Evolutionary conservation across 2,797 vertebrate genomes (phyloP), one percentile per base, ranked within the genome.

Genomic region (Hyperoplus lanceolatus): DNA sequence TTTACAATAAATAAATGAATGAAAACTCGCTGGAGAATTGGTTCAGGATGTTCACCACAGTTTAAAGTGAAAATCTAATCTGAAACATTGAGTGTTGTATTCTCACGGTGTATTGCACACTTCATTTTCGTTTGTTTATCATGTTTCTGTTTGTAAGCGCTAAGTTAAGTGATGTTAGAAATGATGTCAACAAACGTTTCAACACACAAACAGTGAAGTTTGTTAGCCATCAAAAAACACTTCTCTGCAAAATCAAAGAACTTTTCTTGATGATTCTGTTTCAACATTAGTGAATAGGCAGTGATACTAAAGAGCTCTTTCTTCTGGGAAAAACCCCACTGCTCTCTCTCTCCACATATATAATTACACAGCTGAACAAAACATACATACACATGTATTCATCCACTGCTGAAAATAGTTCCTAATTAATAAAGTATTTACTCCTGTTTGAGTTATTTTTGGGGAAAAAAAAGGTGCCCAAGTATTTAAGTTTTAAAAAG

Each of bases 261-360:
- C 13, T 8, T 48, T 70, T 51, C 38, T 9, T 15, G 46, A 45
- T 61, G 42, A 43, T 43, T 18, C 14, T 49, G 6, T 3, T 29
- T 3, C 29, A 29, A 3, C 29, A 29, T 29, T 3, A 29, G 29
- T 3, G 29, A 29, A 29, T 29, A 29, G 29, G 29, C 29, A 29
- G 29, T 29, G 29, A 29, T 29, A 3, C 3, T 29, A 15, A 18
- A 5, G 1, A 12, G 41, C 13, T 36, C 39, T 18, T 63, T 60
- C 29, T 64, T 36, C 4, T 55, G 54, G 18, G 62, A 66, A 65
- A 82, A 61, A 16, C 16, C 4, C 9, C 14, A 12, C n/a, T 43
- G 2, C 51, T 9, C 1, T 29, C 29, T 29, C 29, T 29, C 29
- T 42, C 38, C 54, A 0, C 63, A 62, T 45, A 16, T 63, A 38